Conservation (phyloP, 30 jellyfish, hydroid and myxozoan genomes). For the Turritopsis dohrnii region DNA sequence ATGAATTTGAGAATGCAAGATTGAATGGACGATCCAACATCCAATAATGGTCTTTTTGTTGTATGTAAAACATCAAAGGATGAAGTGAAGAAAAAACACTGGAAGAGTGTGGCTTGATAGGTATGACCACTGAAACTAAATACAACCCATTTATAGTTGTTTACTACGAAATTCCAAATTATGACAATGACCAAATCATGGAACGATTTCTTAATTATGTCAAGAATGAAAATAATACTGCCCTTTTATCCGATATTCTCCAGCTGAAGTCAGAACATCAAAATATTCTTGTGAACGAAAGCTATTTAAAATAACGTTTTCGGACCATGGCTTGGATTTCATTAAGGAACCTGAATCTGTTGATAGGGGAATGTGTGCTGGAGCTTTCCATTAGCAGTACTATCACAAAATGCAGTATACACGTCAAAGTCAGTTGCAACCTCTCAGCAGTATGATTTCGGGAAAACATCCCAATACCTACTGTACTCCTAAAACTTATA, state of each 20-base stretch:
- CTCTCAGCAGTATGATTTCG: background rate
- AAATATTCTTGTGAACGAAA: background rate
- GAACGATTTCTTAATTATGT: conserved; percentile 31
- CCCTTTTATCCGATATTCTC: background rate
- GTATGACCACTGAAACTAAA: conserved; percentile 60
- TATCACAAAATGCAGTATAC: background rate
- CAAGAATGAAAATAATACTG: background rate
- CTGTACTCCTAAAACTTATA: background rate
- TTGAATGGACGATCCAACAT: conserved; percentile 70
- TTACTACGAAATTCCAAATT: conserved; percentile 46
- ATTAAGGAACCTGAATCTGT: background rate
- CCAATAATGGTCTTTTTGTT: conserved; percentile 76
- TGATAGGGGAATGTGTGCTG: background rate
- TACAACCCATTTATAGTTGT: conserved; percentile 77
- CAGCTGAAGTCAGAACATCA: background rate
- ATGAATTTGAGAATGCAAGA: conserved; percentile 52
- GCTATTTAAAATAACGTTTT: no score
- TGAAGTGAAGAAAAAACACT: conserved; percentile 28
- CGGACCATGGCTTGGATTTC: background rate
- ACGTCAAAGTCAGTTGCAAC: background rate
- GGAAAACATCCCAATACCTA: background rate
- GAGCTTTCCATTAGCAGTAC: background rate
- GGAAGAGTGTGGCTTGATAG: conserved; percentile 70
- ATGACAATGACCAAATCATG: conserved; percentile 60
- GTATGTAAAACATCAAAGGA: conserved; percentile 52